Evolutionary conservation across 2,888 invertebrate genomes (phyloP), one percentile per base, ranked within the genome.

Genomic region (Apoda limacodes): DNA sequence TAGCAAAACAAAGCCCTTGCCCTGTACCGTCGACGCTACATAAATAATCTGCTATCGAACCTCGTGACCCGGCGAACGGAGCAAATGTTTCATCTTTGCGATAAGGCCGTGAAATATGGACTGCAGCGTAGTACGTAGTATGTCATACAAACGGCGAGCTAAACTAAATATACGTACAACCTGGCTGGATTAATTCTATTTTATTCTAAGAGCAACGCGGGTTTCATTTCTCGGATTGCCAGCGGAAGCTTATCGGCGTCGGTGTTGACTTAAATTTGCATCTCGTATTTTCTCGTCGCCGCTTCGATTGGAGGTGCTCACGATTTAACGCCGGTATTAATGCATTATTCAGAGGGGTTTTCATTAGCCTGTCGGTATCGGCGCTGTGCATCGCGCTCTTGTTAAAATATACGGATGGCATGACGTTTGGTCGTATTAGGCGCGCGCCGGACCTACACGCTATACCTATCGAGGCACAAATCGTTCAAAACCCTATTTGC

Each of bases 291-390:
- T 71, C 68, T 58, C 60, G 61, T 66, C 56, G 68, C 65, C 56
- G 55, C 56, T 56, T 58, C 61, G 66, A 74, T 71, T 68, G 70
- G 66, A 60, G 62, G 67, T 69, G 69, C 71, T 71, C 78, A 78
- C 76, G 78, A 75, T 76, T 76, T 75, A 78, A 76, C 75, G 75
- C 78, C 68, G 55, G 72, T 75, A 74, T 78, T 70, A 75, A 78
- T 80, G 78, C 78, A 80, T 80, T 80, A 78, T 80, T 80, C 78
- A 80, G 62, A 64, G 61, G 66, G 62, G 74, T 75, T 80, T 80
- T 78, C 78, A 80, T 80, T 80, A 76, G 67, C 55, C 64, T 66
- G 67, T 69, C 60, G 55, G 56, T 74, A 80, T 80, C 78, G 67
- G 66, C 54, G 67, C 59, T 55, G 60, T 50, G 50, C 59, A 80